Conservation (phyloP, 2,797 vertebrate genomes). For the Crenichthys baileyi region DNA sequence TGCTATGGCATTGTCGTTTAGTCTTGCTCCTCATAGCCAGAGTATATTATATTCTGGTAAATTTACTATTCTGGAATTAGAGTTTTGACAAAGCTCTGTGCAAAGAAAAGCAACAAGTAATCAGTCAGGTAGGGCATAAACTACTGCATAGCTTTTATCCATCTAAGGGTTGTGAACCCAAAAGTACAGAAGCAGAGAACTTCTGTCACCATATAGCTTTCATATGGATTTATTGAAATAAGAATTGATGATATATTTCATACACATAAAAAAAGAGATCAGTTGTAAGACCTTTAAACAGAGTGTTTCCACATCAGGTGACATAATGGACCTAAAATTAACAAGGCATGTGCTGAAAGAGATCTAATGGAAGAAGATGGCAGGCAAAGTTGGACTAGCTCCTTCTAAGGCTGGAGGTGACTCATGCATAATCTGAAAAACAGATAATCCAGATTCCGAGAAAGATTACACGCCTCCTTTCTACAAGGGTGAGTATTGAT, state of each 20-base stretch:
- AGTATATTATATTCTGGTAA: background rate
- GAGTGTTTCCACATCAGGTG: conserved; percentile 30
- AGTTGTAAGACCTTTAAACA: conserved; percentile 1
- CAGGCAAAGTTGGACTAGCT: conserved; percentile 42
- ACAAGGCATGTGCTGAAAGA: conserved; percentile 39
- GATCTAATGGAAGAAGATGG: conserved; percentile 35
- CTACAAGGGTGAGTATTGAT: conserved; percentile 6
- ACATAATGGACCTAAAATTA: conserved; percentile 35
- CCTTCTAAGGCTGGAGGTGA: conserved; percentile 44
- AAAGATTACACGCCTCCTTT: conserved; percentile 45
- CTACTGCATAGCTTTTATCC: no score
- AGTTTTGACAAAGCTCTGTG: no score
- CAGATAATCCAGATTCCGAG: conserved; percentile 61
- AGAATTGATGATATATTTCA: background rate
- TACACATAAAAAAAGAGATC: background rate
- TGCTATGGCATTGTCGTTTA: background rate
- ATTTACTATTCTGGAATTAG: background rate
- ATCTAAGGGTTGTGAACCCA: no score
- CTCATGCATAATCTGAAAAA: conserved; percentile 60
- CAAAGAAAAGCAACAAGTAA: no score
- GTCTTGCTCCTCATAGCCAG: background rate
- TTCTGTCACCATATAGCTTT: no score
- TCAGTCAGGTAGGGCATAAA: no score
- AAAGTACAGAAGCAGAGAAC: no score
- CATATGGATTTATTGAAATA: no score